Conservation (phyloP, 2,888 invertebrate species). For the Rugalucina vietnamica region DNA sequence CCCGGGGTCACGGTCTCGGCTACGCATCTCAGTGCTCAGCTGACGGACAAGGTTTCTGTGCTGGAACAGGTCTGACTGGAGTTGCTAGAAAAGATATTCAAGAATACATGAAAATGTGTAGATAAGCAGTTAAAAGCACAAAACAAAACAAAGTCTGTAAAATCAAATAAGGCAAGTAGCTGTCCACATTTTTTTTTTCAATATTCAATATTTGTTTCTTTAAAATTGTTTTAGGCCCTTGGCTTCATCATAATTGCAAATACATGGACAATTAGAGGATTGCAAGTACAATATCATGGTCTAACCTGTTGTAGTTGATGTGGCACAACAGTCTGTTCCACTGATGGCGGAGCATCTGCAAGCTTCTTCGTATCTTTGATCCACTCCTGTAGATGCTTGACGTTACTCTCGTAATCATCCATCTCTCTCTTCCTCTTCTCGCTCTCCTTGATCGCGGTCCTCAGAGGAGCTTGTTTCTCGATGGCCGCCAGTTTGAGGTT, state of each 20-base stretch:
- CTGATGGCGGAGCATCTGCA: slow-evolving; percentile 56
- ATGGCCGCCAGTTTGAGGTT: slow-evolving; percentile 76
- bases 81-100: slow-evolving; percentile 57
- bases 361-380: slow-evolving; percentile 76
- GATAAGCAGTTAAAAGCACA: too few species aligned
- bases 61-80: slow-evolving; percentile 72
- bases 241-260: too few species aligned
- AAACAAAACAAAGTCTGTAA: too few species aligned
- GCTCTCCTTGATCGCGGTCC: slow-evolving; percentile 73
- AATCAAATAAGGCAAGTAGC: too few species aligned
- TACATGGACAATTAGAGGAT: too few species aligned
- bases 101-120: too few species aligned
- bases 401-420: slow-evolving; percentile 75
- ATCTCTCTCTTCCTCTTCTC: slow-evolving; percentile 76
- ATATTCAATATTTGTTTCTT: too few species aligned
- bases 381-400: slow-evolving; percentile 78
- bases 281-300: too few species aligned
- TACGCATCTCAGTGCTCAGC: slow-evolving; percentile 61
- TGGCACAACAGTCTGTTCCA: slow-evolving; percentile 54
- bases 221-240: too few species aligned
- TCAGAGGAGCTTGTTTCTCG: slow-evolving; percentile 73
- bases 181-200: too few species aligned
- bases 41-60: slow-evolving; percentile 74
- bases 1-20: slow-evolving; percentile 39
- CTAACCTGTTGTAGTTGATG: slow-evolving; percentile 72